Conservation (phyloP, 92 coral and sea anemone species). For the Blastomussa wellsi region DNA sequence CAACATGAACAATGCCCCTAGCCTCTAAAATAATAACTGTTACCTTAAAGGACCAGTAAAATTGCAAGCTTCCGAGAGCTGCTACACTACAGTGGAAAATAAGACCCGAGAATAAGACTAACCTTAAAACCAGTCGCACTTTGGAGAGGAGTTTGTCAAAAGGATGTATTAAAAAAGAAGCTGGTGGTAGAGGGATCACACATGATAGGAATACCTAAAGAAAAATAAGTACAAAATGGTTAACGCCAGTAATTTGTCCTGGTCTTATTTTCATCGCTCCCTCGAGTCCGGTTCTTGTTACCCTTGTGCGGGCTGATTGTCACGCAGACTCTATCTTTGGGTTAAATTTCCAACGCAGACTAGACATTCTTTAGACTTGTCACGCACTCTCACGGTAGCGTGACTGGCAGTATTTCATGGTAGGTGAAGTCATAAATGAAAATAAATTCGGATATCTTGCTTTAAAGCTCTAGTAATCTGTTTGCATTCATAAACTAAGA, state of each 20-base stretch:
- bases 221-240: background rate
- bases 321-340: too few relatives aligned
- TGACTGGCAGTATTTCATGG: background rate
- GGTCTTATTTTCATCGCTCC: background rate
- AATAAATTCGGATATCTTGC: background rate
- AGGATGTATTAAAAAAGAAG: background rate
- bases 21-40: too few relatives aligned
- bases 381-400: background rate
- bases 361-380: background rate
- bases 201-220: conserved; percentile 25
- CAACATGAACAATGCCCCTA: too few relatives aligned
- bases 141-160: background rate
- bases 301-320: too few relatives aligned
- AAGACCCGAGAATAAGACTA: background rate
- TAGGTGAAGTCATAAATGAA: background rate
- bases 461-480: background rate
- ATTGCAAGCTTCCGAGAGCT: too few relatives aligned
- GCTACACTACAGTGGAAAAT: too few relatives aligned
- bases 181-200: conserved; percentile 30
- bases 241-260: background rate
- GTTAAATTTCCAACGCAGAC: too few relatives aligned
- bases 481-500: background rate
- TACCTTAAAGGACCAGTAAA: too few relatives aligned
- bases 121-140: conserved; percentile 3
- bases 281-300: too few relatives aligned